Evolutionary conservation across 2,888 invertebrate genomes (phyloP), one percentile per base, ranked within the genome.

Genomic region (Phortica okadai): DNA sequence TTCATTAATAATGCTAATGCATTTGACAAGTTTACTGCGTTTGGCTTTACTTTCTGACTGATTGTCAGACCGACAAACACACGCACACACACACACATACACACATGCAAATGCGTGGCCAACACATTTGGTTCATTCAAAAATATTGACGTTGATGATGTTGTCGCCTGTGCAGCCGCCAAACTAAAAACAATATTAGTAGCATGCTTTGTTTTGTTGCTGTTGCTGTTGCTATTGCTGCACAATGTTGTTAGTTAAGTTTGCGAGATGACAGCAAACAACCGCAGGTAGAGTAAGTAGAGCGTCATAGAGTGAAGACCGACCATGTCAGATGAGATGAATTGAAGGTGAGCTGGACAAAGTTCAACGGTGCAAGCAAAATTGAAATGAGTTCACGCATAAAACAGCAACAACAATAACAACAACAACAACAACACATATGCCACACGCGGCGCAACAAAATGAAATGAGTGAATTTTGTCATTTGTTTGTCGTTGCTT

Each of bases 311-410:
- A 50, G 50, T 50, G 50, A 50, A 50, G 50, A 50, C 1, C 50
- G 50, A 50, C 1, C 50, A 50, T 11, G 50, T 14, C 50, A 50
- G 50, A 50, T 50, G 50, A 54, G 54, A 72, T 7, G 33, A 69
- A 45, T 8, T 67, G 67, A 67, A 11, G 42, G 66, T 41, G 14
- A 14, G 44, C 14, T 67, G 56, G 59, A n/a, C 21, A 45, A 70
- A 59, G 70, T 59, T 75, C 70, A 69, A 42, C 62, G 70, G 25
- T 59, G 59, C 79, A 70, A 73, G 58, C 73, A 79, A 84, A 85
- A 83, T 83, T 79, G 82, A 82, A 87, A 84, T 82, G 79, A 84
- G 80, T 81, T 87, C 76, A 87, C 81, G 84, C 86, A 86, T 77
- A 80, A 16, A 79, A 82, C 82, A 77, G 59, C 66, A 56, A 25